phyloP scores from a whole-genome alignment of 1,140 invertebrate species.

The Tenebrio molitor region DNA sequence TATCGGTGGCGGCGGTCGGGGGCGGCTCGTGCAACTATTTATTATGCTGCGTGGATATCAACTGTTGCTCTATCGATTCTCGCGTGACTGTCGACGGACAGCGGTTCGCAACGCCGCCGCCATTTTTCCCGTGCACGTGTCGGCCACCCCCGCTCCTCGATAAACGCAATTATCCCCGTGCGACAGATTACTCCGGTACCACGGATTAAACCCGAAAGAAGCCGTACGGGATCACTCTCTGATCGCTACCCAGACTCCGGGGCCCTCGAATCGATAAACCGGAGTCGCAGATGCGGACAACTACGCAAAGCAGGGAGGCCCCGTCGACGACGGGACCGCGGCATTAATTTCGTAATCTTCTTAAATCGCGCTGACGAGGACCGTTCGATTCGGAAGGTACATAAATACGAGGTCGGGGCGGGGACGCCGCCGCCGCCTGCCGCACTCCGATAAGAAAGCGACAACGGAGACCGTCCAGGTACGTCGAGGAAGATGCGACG shows the following conservation, averaged over 20 bases:
- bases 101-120: too few species aligned
- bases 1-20: background rate
- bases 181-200: background rate
- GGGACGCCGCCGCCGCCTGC: slow-evolving; percentile 43
- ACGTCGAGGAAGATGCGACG: background rate
- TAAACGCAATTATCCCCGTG: slow-evolving; percentile 41
- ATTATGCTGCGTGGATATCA: slow-evolving; percentile 36
- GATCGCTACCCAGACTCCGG: background rate
- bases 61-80: slow-evolving; percentile 50
- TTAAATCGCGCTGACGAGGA: slow-evolving; percentile 51
- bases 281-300: background rate
- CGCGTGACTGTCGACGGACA: too few species aligned
- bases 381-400: slow-evolving; percentile 47
- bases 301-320: slow-evolving; percentile 19
- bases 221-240: slow-evolving; percentile 5
- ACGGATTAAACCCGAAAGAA: slow-evolving; percentile 5
- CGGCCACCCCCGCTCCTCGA: slow-evolving; percentile 31
- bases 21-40: background rate
- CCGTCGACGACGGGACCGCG: background rate
- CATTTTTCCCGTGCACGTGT: too few species aligned
- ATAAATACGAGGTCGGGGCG: slow-evolving; percentile 41
- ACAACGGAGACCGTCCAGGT: too few species aligned
- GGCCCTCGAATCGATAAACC: slow-evolving; percentile 11
- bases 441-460: slow-evolving; percentile 49
- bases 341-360: slow-evolving; percentile 53